Evolutionary conservation across 2,888 invertebrate genomes (phyloP).

Genomic region (Conomelus anceps): DNA sequence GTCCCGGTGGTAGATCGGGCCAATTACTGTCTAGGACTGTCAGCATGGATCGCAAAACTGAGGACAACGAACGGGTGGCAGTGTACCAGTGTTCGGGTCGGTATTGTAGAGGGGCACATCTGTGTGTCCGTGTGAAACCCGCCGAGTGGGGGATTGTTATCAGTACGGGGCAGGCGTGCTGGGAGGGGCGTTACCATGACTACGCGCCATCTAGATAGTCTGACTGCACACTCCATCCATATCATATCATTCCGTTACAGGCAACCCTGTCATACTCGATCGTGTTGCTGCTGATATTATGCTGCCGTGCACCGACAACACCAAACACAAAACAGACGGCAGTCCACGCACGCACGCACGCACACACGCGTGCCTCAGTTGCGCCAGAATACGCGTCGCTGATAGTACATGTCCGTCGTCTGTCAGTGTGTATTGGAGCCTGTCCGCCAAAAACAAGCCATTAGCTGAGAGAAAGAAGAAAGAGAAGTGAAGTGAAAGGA

Average conservation of each 20-base stretch:
- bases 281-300: neutral
- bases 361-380: too few species aligned
- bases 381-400: neutral
- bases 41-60: too few species aligned
- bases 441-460: neutral
- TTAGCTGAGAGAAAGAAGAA: neutral
- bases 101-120: neutral
- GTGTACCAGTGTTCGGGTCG: neutral
- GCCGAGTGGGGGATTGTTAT: constrained; percentile 3
- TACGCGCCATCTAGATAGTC: constrained; percentile 7
- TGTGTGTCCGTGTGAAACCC: neutral
- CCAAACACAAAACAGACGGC: neutral
- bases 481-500: neutral
- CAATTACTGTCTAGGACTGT: too few species aligned
- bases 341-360: neutral
- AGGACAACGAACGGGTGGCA: neutral
- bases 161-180: neutral
- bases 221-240: neutral
- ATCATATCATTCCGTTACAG: neutral
- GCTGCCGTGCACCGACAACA: neutral
- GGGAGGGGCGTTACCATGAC: neutral
- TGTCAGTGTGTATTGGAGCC: neutral
- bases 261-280: neutral
- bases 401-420: too few species aligned
- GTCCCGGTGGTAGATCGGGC: too few species aligned